These are phyloP conservation scores for Cheilosia soror DNA, from an alignment of 2,888 invertebrate species.

Conservation along the genomic window DNA sequence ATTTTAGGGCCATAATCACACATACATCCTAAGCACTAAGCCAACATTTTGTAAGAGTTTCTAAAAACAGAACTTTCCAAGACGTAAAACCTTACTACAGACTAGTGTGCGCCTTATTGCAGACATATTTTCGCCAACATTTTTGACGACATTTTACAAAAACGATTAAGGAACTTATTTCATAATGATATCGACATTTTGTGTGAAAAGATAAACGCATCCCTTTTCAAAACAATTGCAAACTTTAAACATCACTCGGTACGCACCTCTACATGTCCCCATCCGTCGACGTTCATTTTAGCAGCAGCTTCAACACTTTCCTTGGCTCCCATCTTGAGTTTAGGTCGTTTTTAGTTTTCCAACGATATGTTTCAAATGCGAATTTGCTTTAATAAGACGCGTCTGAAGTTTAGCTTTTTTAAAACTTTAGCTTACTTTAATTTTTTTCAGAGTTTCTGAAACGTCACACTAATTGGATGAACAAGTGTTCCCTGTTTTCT, in stretches of 20 bases:
- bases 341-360: conserved; percentile 57
- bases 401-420: background rate
- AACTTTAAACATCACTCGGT: background rate
- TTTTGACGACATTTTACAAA: too few species aligned
- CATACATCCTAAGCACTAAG: too few species aligned
- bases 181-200: too few species aligned
- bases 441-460: background rate
- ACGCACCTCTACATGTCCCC: conserved; percentile 91
- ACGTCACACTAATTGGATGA: background rate
- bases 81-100: too few species aligned
- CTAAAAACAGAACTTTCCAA: too few species aligned
- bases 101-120: too few species aligned
- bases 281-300: conserved; percentile 92
- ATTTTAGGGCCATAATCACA: too few species aligned
- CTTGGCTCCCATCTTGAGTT: conserved; percentile 90
- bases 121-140: too few species aligned
- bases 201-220: background rate
- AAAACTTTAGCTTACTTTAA: background rate
- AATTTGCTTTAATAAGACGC: conserved; percentile 26
- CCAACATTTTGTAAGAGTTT: too few species aligned
- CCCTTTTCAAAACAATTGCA: background rate
- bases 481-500: conserved; percentile 46
- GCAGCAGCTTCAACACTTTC: conserved; percentile 91
- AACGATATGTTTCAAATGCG: conserved; percentile 67
- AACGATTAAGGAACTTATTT: too few species aligned